phyloP scores from a whole-genome alignment of 2,797 vertebrate species.

The Gorsachius magnificus region DNA sequence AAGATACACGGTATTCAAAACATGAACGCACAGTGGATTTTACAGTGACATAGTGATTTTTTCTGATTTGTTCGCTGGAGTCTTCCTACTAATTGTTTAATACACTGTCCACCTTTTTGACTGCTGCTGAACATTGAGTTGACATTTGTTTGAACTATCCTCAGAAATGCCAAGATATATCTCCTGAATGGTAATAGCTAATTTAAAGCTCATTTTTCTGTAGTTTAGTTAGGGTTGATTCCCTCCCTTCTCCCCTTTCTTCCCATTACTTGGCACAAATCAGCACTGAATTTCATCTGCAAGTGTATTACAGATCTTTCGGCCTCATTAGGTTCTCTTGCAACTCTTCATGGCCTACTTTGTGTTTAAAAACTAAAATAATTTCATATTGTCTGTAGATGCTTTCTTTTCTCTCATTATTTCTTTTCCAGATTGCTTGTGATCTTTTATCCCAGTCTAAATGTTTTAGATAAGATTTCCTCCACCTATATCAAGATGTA shows the following conservation, averaged over 20 bases:
- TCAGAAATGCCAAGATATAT: background rate
- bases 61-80: background rate
- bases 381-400: background rate
- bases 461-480: background rate
- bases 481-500: background rate
- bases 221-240: background rate
- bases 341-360: background rate
- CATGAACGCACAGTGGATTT: background rate
- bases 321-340: background rate
- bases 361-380: background rate
- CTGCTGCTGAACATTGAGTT: background rate
- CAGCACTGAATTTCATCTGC: background rate
- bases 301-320: background rate
- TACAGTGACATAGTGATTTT: background rate
- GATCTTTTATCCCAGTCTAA: background rate
- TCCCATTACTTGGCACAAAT: background rate
- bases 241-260: background rate
- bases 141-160: background rate
- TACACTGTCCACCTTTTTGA: background rate
- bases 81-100: background rate
- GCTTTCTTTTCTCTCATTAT: background rate
- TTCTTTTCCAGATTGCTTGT: background rate
- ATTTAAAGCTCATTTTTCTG: background rate
- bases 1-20: background rate
- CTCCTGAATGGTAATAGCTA: background rate